Conservation (phyloP, 2,797 vertebrate genomes). For the Sebastes miniatus region DNA sequence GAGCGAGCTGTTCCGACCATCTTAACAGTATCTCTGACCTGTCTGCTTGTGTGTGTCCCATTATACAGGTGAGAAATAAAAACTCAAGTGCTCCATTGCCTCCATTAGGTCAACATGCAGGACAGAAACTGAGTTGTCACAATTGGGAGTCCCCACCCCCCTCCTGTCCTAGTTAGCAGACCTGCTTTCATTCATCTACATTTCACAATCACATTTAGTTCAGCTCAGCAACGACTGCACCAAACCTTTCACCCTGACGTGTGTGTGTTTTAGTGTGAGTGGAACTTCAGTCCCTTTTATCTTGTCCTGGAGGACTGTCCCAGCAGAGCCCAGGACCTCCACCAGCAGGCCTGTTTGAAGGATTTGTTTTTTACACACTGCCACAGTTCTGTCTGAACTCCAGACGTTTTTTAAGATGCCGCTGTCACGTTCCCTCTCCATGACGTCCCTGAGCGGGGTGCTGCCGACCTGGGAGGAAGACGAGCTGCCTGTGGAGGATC, state of each 20-base stretch:
- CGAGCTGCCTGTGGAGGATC: conserved; percentile 87
- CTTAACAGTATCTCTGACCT: too few relatives aligned
- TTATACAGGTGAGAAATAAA: too few relatives aligned
- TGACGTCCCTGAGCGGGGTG: conserved; percentile 89
- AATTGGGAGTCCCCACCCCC: too few relatives aligned
- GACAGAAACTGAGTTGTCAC: too few relatives aligned
- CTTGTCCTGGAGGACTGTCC: conserved; percentile 2
- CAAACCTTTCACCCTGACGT: conserved; percentile 10
- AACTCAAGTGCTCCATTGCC: too few relatives aligned
- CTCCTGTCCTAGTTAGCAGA: not conserved
- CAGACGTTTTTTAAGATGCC: conserved; percentile 79
- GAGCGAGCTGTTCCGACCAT: too few relatives aligned
- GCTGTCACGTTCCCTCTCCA: conserved; percentile 89
- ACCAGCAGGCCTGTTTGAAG: not conserved
- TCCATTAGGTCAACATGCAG: too few relatives aligned
- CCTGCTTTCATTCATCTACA: not conserved
- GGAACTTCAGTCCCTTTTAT: not conserved
- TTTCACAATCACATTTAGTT: conserved; percentile 14
- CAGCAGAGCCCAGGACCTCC: conserved; percentile 14
- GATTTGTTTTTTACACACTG: not conserved
- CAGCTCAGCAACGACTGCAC: not conserved
- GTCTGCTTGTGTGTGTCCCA: too few relatives aligned
- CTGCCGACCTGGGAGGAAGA: conserved; percentile 90
- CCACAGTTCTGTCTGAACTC: not conserved
- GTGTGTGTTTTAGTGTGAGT: not conserved